Evolutionary conservation across 1,140 invertebrate species (phyloP).

Genomic region (Atopsyche davidsoni): DNA sequence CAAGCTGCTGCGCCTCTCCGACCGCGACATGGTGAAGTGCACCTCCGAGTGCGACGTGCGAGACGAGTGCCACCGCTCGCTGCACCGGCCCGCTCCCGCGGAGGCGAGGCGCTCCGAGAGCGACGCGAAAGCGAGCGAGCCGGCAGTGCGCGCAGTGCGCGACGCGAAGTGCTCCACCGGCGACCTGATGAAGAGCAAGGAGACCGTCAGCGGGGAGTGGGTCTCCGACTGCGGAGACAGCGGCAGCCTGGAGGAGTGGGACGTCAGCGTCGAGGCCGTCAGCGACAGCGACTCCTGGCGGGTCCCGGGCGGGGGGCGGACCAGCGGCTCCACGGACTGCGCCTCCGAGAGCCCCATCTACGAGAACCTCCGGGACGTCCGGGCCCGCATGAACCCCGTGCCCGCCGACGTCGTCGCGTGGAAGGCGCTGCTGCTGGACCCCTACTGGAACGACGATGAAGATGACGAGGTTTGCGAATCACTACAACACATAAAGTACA

Average conservation of each 20-base stretch:
- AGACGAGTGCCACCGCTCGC: slow-evolving; percentile 25
- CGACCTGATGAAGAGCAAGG: too few relatives aligned
- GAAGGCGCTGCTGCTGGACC: slow-evolving; percentile 44
- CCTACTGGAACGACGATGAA: slow-evolving; percentile 46
- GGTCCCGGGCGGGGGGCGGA: slow-evolving; percentile 29
- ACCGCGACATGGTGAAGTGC: slow-evolving; percentile 26
- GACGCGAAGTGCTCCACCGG: slow-evolving; percentile 3
- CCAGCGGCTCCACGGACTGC: slow-evolving; percentile 32
- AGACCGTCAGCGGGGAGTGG: slow-evolving; percentile 41
- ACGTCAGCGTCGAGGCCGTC: slow-evolving; percentile 16
- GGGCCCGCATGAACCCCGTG: slow-evolving; percentile 14
- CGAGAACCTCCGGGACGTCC: slow-evolving; percentile 34
- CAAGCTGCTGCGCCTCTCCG: slow-evolving; percentile 41
- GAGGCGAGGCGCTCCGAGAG: neutral
- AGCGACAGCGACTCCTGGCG: slow-evolving; percentile 25
- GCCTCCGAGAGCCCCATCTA: slow-evolving; percentile 44
- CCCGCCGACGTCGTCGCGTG: slow-evolving; percentile 43
- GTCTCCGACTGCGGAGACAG: slow-evolving; percentile 31
- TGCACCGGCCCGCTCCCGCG: neutral
- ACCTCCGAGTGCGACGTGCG: slow-evolving; percentile 27
- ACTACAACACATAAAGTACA: too few relatives aligned
- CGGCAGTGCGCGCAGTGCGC: neutral
- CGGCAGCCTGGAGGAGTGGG: slow-evolving; percentile 33
- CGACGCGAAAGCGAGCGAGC: neutral
- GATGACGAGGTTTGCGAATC: slow-evolving; percentile 45